Evolutionary conservation across 1,140 invertebrate species (phyloP).

Genomic region (Trachelipus rathkii): DNA sequence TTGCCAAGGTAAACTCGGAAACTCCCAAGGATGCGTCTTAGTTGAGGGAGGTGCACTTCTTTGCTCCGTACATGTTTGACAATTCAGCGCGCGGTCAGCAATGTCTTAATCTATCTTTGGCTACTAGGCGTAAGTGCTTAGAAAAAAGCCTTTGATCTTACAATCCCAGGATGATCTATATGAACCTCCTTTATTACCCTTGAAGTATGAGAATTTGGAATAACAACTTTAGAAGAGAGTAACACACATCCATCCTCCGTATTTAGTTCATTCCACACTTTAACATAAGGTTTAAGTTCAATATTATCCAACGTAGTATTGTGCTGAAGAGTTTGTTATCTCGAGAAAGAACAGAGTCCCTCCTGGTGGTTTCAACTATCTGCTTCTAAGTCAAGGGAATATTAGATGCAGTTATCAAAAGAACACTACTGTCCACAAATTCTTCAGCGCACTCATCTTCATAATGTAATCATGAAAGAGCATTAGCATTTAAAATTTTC

Average conservation of each 20-base stretch:
- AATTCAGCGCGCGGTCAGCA: no score
- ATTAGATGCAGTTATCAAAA: not conserved
- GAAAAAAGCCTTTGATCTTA: no score
- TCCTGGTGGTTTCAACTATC: not conserved
- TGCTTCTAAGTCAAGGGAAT: not conserved
- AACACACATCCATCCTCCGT: not conserved
- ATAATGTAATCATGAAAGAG: slow-evolving; percentile 23
- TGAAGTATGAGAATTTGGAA: not conserved
- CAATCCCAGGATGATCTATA: slow-evolving; percentile 28
- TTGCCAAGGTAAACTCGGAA: no score
- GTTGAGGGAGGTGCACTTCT: no score
- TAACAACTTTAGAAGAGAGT: slow-evolving; percentile 1
- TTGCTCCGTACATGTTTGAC: no score
- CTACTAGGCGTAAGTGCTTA: no score
- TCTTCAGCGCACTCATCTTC: not conserved
- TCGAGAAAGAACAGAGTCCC: not conserved
- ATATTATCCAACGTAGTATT: not conserved
- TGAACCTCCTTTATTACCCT: slow-evolving; percentile 16
- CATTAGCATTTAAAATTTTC: slow-evolving; percentile 1
- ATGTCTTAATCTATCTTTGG: no score
- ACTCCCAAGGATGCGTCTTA: no score
- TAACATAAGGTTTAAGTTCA: not conserved
- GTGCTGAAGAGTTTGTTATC: not conserved
- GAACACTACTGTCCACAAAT: not conserved
- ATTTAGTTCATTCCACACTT: not conserved